Evolutionary conservation across 2,113 vertebrate species (phyloP), one percentile per base, ranked within the genome.

Genomic region (Carassius gibelio): DNA sequence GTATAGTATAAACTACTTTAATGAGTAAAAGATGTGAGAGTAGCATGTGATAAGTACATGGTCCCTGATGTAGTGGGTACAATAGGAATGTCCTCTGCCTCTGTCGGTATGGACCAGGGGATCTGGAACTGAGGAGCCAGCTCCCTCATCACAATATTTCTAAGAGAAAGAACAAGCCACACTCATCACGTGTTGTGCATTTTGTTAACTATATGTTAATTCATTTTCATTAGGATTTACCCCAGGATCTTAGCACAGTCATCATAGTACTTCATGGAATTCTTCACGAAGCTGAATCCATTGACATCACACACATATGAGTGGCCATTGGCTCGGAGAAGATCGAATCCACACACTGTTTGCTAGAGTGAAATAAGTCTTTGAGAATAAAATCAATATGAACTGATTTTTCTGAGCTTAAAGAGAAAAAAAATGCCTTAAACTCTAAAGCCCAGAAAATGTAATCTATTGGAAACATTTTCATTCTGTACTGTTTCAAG

Each of bases 11-110:
- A 3, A 45, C 42, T 45, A 48, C 23, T 55, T 55, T 55, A 79
- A 34, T 11, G 48, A 34, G 23, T 52, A 2, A 69, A 69, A 36
- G 9, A 66, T n/a, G 9, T 69, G 14, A 69, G 26, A 5, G 3
- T 52, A 68, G 8, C 79, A 68, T 57, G 50, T 42, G 68, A 83
- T 74, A 14, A 21, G 45, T 90, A 99, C 98, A 99, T 99, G 80
- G 98, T 99, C 86, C 98, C 98, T n/a, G 98, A 99, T 3, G 98
- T 99, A 9, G 98, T 99, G 87, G 98, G 98, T 85, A 99, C 98
- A 34, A 99, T 99, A 76, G 98, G 98, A 90, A 99, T 99, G 90
- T 99, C 98, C 92, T 99, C 98, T 3, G 98, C 98, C 88, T 99
- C 98, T 0, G 97, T 99, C 30, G 98, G 98, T 88, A 99, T 98